A percentile compares a stretch with the other conserved stretches of the same genome.
Conservation (phyloP, 2,797 vertebrate genomes). For the Syngnathus rostellatus region DNA sequence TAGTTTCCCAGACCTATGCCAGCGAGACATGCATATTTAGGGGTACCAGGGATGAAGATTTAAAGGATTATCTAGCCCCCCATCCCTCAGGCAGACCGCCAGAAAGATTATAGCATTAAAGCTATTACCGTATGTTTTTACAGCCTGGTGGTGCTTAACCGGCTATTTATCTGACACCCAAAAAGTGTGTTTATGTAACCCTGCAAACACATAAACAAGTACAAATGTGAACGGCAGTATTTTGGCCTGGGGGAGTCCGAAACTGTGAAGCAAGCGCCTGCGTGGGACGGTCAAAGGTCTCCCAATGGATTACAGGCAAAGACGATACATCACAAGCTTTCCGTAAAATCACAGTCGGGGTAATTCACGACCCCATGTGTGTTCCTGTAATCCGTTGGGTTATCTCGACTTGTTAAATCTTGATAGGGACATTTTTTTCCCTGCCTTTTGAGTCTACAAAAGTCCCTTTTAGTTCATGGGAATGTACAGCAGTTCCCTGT, state of each 20-base stretch:
- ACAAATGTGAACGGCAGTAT: constrained; percentile 6
- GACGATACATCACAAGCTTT: constrained; percentile 28
- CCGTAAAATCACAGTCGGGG: constrained; percentile 25
- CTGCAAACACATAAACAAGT: constrained; percentile 9
- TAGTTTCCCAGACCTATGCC: constrained; percentile 3
- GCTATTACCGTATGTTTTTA: constrained; percentile 15
- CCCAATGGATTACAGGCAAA: constrained; percentile 44
- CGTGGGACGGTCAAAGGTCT: constrained; percentile 42
- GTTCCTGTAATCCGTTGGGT: constrained; percentile 29
- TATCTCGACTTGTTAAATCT: constrained; percentile 25
- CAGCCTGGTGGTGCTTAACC: constrained; percentile 4
- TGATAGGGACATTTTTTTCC: neutral
- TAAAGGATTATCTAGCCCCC: constrained; percentile 61
- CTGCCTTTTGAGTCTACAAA: constrained; percentile 9
- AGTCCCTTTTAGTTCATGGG: constrained; percentile 23
- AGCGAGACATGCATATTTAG: constrained; percentile 13
- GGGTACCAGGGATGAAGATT: constrained; percentile 48
- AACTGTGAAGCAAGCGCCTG: constrained; percentile 20
- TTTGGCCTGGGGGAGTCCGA: constrained; percentile 13
- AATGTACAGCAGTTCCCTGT: constrained; percentile 18
- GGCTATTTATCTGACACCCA: constrained; percentile 9
- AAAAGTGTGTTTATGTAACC: constrained; percentile 2
- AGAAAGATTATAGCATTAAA: constrained; percentile 46
- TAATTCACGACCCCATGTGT: constrained; percentile 28
- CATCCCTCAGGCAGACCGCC: constrained; percentile 22